A percentile compares a stretch with the other conserved stretches of the same genome.
phyloP scores from a whole-genome alignment of 2,888 invertebrate genomes.

The Falcaria lacertinaria region DNA sequence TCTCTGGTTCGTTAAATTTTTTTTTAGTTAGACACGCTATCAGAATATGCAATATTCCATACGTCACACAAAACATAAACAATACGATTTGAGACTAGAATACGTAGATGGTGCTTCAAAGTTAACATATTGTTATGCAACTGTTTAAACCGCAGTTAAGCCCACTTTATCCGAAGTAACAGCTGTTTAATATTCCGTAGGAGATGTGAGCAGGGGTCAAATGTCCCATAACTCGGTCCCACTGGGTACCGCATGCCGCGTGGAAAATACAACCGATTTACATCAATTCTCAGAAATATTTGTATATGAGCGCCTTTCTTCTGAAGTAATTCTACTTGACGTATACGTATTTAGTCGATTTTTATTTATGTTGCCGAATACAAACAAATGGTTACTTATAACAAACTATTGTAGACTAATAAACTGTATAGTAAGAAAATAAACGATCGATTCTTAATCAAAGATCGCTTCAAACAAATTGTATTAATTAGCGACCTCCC shows the following conservation, averaged over 20 bases:
- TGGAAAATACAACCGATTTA: constrained; percentile 54
- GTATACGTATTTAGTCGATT: constrained; percentile 33
- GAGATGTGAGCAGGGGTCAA: constrained; percentile 50
- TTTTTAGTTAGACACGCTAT: not conserved
- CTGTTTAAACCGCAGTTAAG: constrained; percentile 26
- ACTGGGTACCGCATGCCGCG: constrained; percentile 16
- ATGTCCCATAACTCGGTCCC: constrained; percentile 59
- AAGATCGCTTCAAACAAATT: too few relatives aligned
- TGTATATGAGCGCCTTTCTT: constrained; percentile 49
- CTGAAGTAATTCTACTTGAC: constrained; percentile 43
- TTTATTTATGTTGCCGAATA: not conserved
- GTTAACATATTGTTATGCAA: constrained; percentile 9
- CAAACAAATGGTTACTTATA: too few relatives aligned
- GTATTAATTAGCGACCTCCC: too few relatives aligned
- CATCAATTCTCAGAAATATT: constrained; percentile 61
- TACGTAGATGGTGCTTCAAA: not conserved
- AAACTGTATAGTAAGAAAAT: too few relatives aligned
- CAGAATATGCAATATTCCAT: not conserved
- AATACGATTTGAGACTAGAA: not conserved
- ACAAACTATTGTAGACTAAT: too few relatives aligned
- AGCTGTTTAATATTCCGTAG: constrained; percentile 59
- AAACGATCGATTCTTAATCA: too few relatives aligned
- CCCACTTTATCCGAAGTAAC: constrained; percentile 25
- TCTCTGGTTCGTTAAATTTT: too few relatives aligned
- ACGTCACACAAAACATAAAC: not conserved